Percentiles rank a stretch among this genome's conserved stretches.
Conservation (phyloP, 2,113 vertebrate species). For the Sylvia atricapilla region DNA sequence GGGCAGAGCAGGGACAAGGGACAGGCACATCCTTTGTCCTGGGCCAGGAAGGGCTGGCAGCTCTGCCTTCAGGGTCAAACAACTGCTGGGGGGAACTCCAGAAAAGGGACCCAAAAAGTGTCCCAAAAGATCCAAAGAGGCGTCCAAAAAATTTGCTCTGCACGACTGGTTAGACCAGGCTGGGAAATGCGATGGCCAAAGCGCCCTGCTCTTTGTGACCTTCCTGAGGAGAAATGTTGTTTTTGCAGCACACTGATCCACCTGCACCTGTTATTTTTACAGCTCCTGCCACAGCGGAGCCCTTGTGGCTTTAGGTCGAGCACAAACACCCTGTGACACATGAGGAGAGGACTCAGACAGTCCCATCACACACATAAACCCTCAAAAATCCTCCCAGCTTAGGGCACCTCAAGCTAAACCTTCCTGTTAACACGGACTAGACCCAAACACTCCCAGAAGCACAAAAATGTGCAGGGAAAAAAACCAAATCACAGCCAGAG, state of each 20-base stretch:
- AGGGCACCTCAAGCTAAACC: background rate
- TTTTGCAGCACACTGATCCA: background rate
- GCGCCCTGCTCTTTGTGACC: background rate
- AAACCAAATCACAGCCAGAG: background rate
- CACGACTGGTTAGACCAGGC: background rate
- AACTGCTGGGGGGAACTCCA: background rate
- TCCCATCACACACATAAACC: fast-evolving
- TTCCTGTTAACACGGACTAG: fast-evolving
- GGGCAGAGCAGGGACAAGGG: background rate
- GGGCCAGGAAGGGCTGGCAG: background rate
- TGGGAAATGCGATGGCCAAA: background rate
- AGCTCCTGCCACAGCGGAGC: fast-evolving
- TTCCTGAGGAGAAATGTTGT: background rate
- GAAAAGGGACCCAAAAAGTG: background rate
- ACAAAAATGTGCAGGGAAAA: background rate
- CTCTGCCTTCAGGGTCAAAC: fast-evolving
- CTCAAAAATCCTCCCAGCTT: background rate
- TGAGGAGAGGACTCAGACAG: background rate
- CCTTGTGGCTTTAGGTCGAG: background rate
- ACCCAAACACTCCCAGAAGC: background rate
- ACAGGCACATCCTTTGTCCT: background rate
- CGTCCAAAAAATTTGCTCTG: background rate
- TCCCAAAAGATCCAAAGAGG: background rate
- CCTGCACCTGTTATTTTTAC: fast-evolving
- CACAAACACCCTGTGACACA: background rate